These are phyloP conservation scores for Pimephales promelas DNA, from an alignment of 2,113 vertebrate species.

Conservation along the genomic window DNA sequence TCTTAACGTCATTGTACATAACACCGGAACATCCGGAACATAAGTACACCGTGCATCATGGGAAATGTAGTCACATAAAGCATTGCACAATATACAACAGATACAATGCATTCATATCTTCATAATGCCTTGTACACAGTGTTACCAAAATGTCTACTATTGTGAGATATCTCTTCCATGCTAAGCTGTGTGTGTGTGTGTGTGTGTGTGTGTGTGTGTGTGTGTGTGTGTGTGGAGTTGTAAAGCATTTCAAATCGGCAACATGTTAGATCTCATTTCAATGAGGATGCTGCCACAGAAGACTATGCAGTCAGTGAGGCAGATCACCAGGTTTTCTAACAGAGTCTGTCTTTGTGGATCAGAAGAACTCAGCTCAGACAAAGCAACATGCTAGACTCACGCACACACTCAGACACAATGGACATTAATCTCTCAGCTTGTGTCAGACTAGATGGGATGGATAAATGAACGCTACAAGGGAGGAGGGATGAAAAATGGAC, in stretches of 20 bases:
- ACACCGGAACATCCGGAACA: no score
- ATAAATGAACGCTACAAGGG: constrained; percentile 36
- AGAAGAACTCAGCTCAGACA: constrained; percentile 3
- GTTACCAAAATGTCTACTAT: no score
- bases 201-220: not conserved
- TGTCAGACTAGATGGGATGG: constrained; percentile 26
- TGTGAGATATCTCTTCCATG: not conserved
- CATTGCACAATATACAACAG: no score
- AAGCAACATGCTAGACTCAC: constrained; percentile 24
- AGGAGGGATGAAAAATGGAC: constrained; percentile 38
- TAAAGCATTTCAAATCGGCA: not conserved
- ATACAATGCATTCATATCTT: no score
- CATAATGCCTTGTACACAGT: no score
- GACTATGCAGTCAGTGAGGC: not conserved
- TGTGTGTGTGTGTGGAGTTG: not conserved
- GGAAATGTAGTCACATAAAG: no score
- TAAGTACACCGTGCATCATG: no score
- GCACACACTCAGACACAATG: constrained; percentile 30
- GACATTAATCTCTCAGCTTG: constrained; percentile 30
- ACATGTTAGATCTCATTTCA: not conserved
- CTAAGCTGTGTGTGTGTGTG: not conserved
- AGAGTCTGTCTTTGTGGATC: not conserved
- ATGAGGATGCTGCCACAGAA: not conserved
- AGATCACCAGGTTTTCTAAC: not conserved
- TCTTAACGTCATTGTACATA: no score